Percentiles rank a stretch among this genome's conserved stretches.
phyloP scores from a whole-genome alignment of 2,888 invertebrate genomes.

The Chrysolina oricalcia region DNA sequence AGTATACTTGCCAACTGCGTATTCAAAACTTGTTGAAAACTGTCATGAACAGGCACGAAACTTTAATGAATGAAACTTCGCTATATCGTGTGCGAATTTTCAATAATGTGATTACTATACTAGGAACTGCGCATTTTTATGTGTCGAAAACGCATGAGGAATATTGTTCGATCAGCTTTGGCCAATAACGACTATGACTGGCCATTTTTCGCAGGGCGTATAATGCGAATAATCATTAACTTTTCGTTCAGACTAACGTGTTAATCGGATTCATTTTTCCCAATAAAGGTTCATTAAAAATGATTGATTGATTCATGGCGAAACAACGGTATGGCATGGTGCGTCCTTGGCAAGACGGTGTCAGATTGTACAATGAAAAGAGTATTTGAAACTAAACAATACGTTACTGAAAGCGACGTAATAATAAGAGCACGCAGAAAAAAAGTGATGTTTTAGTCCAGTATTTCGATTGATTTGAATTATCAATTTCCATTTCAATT shows the following conservation, averaged over 20 bases:
- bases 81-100: slow-evolving; percentile 1
- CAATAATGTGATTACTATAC: slow-evolving; percentile 14
- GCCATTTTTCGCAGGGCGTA: slow-evolving; percentile 13
- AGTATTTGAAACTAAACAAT: background rate
- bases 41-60: background rate
- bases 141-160: background rate
- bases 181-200: slow-evolving; percentile 24
- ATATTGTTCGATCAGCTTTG: slow-evolving; percentile 14
- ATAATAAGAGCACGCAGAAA: too few species aligned
- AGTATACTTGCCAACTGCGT: background rate
- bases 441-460: too few species aligned
- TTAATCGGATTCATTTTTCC: slow-evolving; percentile 22
- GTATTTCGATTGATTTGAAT: too few species aligned
- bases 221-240: slow-evolving; percentile 23
- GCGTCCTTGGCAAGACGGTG: background rate
- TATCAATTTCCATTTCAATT: too few species aligned
- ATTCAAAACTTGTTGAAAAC: background rate
- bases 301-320: slow-evolving; percentile 10
- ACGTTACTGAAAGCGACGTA: too few species aligned
- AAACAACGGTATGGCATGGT: background rate
- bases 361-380: background rate
- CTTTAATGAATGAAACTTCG: background rate
- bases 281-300: slow-evolving; percentile 21
- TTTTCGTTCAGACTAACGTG: slow-evolving; percentile 16
- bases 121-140: slow-evolving; percentile 4